A percentile compares a stretch with the other conserved stretches of the same genome.
Evolutionary conservation across 2,888 invertebrate species (phyloP).

Genomic region (Unio delphinus): DNA sequence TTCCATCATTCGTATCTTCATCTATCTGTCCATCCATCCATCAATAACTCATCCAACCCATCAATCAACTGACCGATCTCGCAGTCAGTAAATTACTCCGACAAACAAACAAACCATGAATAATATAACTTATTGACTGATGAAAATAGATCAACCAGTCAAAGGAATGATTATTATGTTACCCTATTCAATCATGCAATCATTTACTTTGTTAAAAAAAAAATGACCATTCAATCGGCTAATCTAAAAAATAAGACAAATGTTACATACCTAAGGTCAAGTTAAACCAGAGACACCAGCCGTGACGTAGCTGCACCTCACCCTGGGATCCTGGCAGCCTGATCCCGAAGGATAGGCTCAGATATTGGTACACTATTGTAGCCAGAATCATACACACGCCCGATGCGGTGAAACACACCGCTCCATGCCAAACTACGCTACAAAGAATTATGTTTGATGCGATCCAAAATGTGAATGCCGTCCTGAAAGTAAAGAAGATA

Average conservation of each 20-base stretch:
- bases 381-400: slow-evolving; percentile 87
- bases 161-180: no score
- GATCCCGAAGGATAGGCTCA: slow-evolving; percentile 83
- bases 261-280: slow-evolving; percentile 32
- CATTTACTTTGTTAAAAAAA: not conserved
- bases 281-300: slow-evolving; percentile 92
- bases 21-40: no score
- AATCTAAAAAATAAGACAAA: not conserved
- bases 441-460: slow-evolving; percentile 89
- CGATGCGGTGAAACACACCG: slow-evolving; percentile 85
- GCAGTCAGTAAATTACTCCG: no score
- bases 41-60: no score
- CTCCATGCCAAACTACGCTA: slow-evolving; percentile 91
- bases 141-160: no score
- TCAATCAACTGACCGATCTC: no score
- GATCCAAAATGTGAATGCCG: slow-evolving; percentile 91
- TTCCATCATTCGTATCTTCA: no score
- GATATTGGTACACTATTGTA: slow-evolving; percentile 83
- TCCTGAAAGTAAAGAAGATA: slow-evolving; percentile 76
- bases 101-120: no score
- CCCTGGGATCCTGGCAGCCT: slow-evolving; percentile 89
- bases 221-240: slow-evolving; percentile 2
- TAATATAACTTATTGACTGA: no score
- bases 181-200: not conserved
- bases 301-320: slow-evolving; percentile 85